Base-by-base conservation (phyloP, 2,888 invertebrate genomes). In the Eueremaeus valkanovi region DNA sequence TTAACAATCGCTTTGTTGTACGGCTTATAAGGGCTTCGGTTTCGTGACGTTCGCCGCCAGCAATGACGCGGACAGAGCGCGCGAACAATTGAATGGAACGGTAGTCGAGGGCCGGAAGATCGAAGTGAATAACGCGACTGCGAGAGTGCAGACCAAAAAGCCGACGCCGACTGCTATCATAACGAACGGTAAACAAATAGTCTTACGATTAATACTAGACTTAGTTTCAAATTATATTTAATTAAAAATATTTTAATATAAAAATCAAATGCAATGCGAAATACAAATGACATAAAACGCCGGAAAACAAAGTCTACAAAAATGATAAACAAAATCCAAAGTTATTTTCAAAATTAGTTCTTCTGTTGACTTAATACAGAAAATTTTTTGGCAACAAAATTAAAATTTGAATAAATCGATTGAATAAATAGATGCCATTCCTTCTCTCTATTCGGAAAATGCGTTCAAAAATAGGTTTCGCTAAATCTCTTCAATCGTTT, bases 21-120 rank as follows among this genome's bases (percentile, higher is more conserved):
- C 11, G 21, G 21, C 16, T n/a, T n/a, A 6, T 9, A 80, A 99
- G 98, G 99, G 99, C 90, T 99, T 99, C 92, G 98, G 98, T 92
- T 99, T 99, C 93, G 98, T 99, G 91, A 99, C 98, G 91, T 99
- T 99, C 94, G 96, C 96, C 91, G 95, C 94, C 92, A 95, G 95
- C 90, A 92, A 92, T 90, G 98, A 99, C 90, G 98, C 98, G 88
- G 98, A 98, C 91, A 92, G 94, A 90, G 98, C 99, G 92, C 95
- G 98, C 90, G 96, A 96, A 91, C 95, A 96, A 91, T 93, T 99
- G 89, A 97, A 99, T 92, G 97, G 97, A 91, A 95, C 96, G 89
- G 95, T 97, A 92, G 96, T 98, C 91, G 99, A 99, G 92, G 98
- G 98, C 90, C 92, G 99, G 90, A 99, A 98, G 91, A 97, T 99